phyloP scores from a whole-genome alignment of 64 coral and sea anemone genomes.

The Acropora yongei region DNA sequence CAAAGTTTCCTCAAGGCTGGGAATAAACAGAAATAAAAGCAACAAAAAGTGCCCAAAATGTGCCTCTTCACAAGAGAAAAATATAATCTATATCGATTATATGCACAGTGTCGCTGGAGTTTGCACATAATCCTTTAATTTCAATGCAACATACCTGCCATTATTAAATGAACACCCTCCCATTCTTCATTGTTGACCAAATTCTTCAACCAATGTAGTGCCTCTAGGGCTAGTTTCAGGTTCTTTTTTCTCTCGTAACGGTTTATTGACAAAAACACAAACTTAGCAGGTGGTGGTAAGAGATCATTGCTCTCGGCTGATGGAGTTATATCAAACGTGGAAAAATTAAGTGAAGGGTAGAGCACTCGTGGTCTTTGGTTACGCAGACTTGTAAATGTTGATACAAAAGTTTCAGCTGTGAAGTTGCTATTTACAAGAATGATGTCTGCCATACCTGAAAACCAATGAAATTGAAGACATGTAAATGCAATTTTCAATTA shows the following conservation, averaged over 20 bases:
- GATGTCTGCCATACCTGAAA: slow-evolving; percentile 92
- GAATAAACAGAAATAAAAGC: too few species aligned
- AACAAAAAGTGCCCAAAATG: too few species aligned
- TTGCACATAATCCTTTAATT: too few species aligned
- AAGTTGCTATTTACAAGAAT: slow-evolving; percentile 97
- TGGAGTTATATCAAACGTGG: slow-evolving; percentile 77
- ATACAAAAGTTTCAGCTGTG: slow-evolving; percentile 85
- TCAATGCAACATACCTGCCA: slow-evolving; percentile 86
- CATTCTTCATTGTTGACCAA: slow-evolving; percentile 71
- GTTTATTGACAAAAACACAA: slow-evolving; percentile 94
- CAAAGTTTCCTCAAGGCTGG: too few species aligned
- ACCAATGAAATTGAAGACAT: background rate
- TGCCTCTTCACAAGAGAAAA: too few species aligned
- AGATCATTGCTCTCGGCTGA: slow-evolving; percentile 55
- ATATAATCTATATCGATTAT: too few species aligned
- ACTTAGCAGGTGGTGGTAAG: slow-evolving; percentile 78
- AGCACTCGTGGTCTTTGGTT: slow-evolving; percentile 72
- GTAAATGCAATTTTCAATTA: too few species aligned
- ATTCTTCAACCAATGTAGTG: slow-evolving; percentile 78
- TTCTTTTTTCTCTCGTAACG: slow-evolving; percentile 99
- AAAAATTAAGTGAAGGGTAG: slow-evolving; percentile 97
- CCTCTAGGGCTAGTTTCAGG: slow-evolving; percentile 81
- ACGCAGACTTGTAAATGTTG: slow-evolving; percentile 84
- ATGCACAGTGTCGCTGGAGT: too few species aligned
- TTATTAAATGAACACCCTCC: slow-evolving; percentile 80